These are phyloP conservation scores for Lonchura striata DNA, from an alignment of 2,113 vertebrate genomes.

Conservation along the genomic window DNA sequence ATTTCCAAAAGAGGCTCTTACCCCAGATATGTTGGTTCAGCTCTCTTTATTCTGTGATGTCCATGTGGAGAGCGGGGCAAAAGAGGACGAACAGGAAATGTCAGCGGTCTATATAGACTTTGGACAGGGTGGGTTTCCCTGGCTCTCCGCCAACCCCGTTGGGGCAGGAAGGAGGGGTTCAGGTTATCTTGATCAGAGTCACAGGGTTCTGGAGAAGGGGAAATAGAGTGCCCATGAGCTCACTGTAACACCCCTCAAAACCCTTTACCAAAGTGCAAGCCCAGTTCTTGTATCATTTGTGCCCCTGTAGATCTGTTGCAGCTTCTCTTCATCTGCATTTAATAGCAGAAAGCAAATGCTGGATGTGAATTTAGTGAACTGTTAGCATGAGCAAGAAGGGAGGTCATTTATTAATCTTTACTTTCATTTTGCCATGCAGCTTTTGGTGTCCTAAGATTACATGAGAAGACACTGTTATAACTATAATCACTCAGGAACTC, in stretches of 20 bases:
- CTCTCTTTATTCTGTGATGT: no score
- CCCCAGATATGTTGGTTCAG: no score
- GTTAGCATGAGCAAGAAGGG: slow-evolving; percentile 18
- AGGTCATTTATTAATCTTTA: slow-evolving; percentile 36
- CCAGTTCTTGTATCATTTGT: not conserved
- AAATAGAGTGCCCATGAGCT: no score
- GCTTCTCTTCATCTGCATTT: not conserved
- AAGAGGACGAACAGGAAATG: no score
- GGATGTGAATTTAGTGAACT: not conserved
- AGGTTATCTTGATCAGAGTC: no score
- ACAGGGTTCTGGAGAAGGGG: no score
- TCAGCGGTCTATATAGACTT: no score
- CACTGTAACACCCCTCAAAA: not conserved
- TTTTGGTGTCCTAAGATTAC: slow-evolving; percentile 54
- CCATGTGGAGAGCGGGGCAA: no score
- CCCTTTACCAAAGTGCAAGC: not conserved
- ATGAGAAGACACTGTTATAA: slow-evolving; percentile 53
- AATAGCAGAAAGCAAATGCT: not conserved
- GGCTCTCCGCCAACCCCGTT: no score
- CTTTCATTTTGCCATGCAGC: slow-evolving; percentile 28
- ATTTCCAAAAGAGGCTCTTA: no score
- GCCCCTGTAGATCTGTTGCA: not conserved
- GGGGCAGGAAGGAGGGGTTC: no score
- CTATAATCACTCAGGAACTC: slow-evolving; percentile 26
- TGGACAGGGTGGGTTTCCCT: no score